Base-by-base conservation (phyloP, 2,888 invertebrate genomes). In the Zonitis immaculata region DNA sequence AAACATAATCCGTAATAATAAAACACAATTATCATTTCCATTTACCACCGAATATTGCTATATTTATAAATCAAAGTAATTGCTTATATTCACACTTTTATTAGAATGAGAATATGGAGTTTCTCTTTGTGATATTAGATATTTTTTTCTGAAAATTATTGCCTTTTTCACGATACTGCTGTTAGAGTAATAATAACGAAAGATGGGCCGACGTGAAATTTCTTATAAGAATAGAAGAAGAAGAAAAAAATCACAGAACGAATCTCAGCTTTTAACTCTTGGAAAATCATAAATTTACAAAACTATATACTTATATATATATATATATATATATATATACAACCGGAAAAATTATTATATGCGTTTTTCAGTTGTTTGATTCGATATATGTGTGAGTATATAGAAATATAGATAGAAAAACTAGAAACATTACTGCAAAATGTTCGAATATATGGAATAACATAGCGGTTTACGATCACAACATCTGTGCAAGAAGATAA, bases 401-500 rank as follows among this genome's bases (percentile, higher is more conserved):
- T n/a, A n/a, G n/a, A n/a, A n/a, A n/a, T n/a, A n/a, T n/a, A n/a
- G n/a, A n/a, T 18, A 20, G 56, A 48, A 51, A 50, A 58, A 58
- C 51, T 53, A 51, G 45, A 55, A 55, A 55, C 46, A 51, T 51
- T 44, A 59, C 53, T 56, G 57, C 57, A 59, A 60, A 61, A 61
- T 60, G 59, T 60, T 57, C 55, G 58, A 54, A 56, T 39, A 39
- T 55, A n/a, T n/a, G n/a, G 57, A 52, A 63, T 58, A 57, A 57
- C 60, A 61, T 56, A 52, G 47, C 55, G 54, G 59, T 63, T 63
- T 63, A 63, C 52, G 63, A 61, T 59, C 55, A 50, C 54, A 57
- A 55, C 63, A 61, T 63, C 61, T 63, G 63, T 56, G 61, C 56
- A 53, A 57, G 55, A 53, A 63, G 59, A 61, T 61, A 61, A 61